phyloP scores from a whole-genome alignment of 1,140 invertebrate genomes.

The Sitobion miscanthi region DNA sequence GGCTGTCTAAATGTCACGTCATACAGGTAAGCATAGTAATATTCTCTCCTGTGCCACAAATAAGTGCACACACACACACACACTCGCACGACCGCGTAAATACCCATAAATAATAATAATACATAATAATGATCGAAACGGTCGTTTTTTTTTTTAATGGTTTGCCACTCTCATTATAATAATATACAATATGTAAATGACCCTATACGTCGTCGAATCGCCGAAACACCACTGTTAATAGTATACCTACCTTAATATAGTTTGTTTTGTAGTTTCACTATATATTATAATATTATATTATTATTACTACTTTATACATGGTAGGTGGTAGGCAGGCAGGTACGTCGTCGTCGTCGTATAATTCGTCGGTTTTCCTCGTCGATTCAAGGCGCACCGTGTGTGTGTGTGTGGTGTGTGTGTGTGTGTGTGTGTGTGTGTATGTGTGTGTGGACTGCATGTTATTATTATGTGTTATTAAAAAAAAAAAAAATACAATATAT shows the following conservation, averaged over 20 bases:
- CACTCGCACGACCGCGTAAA: not conserved
- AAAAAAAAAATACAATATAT: not conserved
- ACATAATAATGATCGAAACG: not conserved
- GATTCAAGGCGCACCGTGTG: not conserved
- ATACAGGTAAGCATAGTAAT: no score
- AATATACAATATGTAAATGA: not conserved
- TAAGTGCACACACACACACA: no score
- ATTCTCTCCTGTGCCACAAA: no score
- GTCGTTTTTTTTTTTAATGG: constrained; percentile 1
- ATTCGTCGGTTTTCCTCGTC: not conserved
- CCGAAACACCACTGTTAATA: not conserved
- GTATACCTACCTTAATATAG: no score
- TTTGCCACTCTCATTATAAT: not conserved
- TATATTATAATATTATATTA: not conserved
- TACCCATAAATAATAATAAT: not conserved
- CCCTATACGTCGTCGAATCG: not conserved
- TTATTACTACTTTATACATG: no score
- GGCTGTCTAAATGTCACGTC: no score
- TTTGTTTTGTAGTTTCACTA: not conserved
- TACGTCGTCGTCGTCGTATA: not conserved
- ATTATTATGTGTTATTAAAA: constrained; percentile 27
- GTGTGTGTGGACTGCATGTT: not conserved
- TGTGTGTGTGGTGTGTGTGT: not conserved
- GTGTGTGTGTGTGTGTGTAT: not conserved
- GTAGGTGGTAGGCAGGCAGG: not conserved